Evolutionary conservation across 2,888 invertebrate species (phyloP).

Genomic region (Protonemura montana): DNA sequence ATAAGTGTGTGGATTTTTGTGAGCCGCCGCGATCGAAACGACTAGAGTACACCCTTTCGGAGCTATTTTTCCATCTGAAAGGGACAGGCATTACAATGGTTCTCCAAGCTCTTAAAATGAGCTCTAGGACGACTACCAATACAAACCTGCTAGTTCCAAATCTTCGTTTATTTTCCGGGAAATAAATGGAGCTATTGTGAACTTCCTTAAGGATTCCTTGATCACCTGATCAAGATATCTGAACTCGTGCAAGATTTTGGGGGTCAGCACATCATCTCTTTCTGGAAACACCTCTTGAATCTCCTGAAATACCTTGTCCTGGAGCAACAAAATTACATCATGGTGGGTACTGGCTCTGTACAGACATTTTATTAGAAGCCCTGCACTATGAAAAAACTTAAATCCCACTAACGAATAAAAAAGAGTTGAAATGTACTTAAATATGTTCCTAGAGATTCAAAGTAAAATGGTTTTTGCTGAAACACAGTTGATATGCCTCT

Average conservation of each 20-base stretch:
- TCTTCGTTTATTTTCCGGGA: constrained; percentile 7
- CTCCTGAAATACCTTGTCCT: neutral
- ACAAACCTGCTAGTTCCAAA: neutral
- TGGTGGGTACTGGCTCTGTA: no score
- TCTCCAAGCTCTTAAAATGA: neutral
- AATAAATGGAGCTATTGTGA: neutral
- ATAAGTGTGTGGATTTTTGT: neutral
- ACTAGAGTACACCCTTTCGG: neutral
- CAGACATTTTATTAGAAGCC: neutral
- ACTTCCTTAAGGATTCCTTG: constrained; percentile 24
- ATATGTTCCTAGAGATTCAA: no score
- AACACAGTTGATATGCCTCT: no score
- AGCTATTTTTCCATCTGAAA: neutral
- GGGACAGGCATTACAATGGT: neutral
- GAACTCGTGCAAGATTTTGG: neutral
- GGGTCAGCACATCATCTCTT: neutral
- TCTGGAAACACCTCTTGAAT: neutral
- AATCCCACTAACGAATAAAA: no score
- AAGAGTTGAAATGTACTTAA: no score
- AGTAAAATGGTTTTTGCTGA: no score
- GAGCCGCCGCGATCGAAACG: neutral
- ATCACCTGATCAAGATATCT: constrained; percentile 18
- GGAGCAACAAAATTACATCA: neutral
- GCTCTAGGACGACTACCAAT: neutral
- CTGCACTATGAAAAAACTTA: no score